Evolutionary conservation across 2,113 vertebrate species (phyloP).

Genomic region (Hippocampus barbouri): DNA sequence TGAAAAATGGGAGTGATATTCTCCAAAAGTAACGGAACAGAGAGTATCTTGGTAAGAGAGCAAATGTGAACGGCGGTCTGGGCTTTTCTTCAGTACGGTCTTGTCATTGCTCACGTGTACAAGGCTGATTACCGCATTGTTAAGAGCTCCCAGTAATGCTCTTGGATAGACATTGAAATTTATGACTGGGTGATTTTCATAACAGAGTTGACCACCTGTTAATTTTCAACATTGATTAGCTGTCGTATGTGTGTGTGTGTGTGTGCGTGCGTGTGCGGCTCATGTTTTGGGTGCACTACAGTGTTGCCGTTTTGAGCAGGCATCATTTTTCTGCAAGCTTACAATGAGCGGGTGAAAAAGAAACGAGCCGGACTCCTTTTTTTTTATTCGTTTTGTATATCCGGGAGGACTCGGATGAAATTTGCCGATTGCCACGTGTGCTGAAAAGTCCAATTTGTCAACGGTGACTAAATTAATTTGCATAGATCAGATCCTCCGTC

Average conservation of each 20-base stretch:
- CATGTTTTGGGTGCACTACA: too few relatives aligned
- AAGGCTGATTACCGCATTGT: slow-evolving; percentile 36
- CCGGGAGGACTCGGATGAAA: neutral
- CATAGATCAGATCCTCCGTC: slow-evolving; percentile 37
- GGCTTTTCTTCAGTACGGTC: too few relatives aligned
- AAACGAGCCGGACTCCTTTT: neutral
- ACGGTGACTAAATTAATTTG: slow-evolving; percentile 34
- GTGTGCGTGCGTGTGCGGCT: neutral
- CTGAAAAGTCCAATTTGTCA: slow-evolving; percentile 19
- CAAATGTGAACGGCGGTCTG: too few relatives aligned
- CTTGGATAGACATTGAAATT: slow-evolving; percentile 45
- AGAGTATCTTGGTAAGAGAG: too few relatives aligned
- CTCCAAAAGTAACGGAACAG: too few relatives aligned
- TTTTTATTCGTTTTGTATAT: slow-evolving; percentile 1
- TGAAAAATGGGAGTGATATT: too few relatives aligned
- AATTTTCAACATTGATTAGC: slow-evolving; percentile 50
- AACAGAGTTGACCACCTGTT: slow-evolving; percentile 28
- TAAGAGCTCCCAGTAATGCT: slow-evolving; percentile 51
- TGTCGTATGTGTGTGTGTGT: neutral
- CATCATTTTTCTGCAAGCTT: too few relatives aligned
- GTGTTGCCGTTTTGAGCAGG: too few relatives aligned
- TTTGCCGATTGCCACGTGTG: slow-evolving; percentile 2
- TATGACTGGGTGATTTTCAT: slow-evolving; percentile 33
- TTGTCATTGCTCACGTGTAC: neutral
- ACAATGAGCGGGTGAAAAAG: too few relatives aligned